These are phyloP conservation scores for Chrysopa pallens DNA, from an alignment of 1,140 invertebrate species.

Conservation along the genomic window DNA sequence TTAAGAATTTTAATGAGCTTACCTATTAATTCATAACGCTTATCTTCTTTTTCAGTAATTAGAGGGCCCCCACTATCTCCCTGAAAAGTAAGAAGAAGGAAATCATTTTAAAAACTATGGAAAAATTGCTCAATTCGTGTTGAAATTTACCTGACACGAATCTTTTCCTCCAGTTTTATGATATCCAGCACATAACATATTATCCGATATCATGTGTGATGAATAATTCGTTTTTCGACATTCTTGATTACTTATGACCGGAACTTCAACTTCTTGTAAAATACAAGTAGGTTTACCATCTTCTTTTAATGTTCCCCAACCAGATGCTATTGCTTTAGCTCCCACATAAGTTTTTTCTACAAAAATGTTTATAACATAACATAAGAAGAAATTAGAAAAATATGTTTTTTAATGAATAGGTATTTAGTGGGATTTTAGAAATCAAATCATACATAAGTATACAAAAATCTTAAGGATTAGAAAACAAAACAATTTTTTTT, in stretches of 20 bases:
- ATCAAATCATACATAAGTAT: no score
- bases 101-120: not conserved
- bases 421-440: no score
- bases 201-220: constrained; percentile 60
- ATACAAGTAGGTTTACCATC: constrained; percentile 63
- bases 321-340: constrained; percentile 49
- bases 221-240: constrained; percentile 65
- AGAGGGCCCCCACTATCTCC: constrained; percentile 85
- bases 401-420: no score
- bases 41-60: constrained; percentile 46
- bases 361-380: no score
- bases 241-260: constrained; percentile 56
- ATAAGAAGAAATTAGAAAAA: no score
- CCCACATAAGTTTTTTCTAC: constrained; percentile 48
- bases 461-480: no score
- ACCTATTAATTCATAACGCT: constrained; percentile 64
- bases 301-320: constrained; percentile 71
- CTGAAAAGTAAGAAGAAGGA: constrained; percentile 27
- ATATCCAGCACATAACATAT: constrained; percentile 75
- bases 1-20: constrained; percentile 7
- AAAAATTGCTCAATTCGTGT: not conserved
- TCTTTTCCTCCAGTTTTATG: constrained; percentile 54
- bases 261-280: constrained; percentile 65
- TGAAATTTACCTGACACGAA: constrained; percentile 53
- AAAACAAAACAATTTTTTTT: no score